These are phyloP conservation scores for Heliocidaris tuberculata DNA, from an alignment of 35 echinoderm and acorn worm genomes.

Conservation along the genomic window DNA sequence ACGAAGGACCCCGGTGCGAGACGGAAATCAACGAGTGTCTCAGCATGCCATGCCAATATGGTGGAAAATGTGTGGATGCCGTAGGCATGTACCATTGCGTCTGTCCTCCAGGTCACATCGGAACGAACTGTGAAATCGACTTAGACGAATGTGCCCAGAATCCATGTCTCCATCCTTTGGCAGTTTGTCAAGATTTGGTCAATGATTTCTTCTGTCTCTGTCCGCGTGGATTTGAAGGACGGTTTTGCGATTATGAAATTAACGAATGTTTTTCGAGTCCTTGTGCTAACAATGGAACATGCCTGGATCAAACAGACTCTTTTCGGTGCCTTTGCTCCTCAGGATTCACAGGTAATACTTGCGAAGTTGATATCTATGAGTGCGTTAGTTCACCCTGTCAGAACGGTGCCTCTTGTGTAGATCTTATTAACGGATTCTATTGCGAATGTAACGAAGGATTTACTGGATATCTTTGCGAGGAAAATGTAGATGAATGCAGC, in stretches of 20 bases:
- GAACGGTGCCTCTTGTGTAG: constrained; percentile 53
- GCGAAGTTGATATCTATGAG: constrained; percentile 61
- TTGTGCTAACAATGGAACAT: constrained; percentile 72
- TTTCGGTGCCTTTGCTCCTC: constrained; percentile 68
- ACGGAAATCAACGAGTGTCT: constrained; percentile 41
- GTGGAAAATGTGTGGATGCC: constrained; percentile 40
- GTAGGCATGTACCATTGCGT: constrained; percentile 35
- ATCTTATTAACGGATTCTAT: constrained; percentile 48
- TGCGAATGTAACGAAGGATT: constrained; percentile 69
- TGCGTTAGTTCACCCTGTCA: constrained; percentile 71
- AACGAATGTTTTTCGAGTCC: constrained; percentile 78
- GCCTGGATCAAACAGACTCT: constrained; percentile 54
- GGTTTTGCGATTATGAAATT: constrained; percentile 58
- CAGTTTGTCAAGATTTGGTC: constrained; percentile 15
- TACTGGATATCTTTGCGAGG: constrained; percentile 55
- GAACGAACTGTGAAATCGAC: constrained; percentile 29
- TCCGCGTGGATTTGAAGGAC: constrained; percentile 70
- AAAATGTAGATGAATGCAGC: constrained; percentile 67
- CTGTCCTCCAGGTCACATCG: constrained; percentile 13
- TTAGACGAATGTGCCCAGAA: constrained; percentile 34
- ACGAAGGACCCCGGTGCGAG: constrained; percentile 49
- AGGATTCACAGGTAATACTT: constrained; percentile 58
- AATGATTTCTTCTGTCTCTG: constrained; percentile 48
- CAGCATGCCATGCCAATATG: constrained; percentile 35
- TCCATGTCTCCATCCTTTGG: constrained; percentile 26